Base-by-base conservation (phyloP, 2,113 vertebrate genomes). In the Axis porcinus region DNA sequence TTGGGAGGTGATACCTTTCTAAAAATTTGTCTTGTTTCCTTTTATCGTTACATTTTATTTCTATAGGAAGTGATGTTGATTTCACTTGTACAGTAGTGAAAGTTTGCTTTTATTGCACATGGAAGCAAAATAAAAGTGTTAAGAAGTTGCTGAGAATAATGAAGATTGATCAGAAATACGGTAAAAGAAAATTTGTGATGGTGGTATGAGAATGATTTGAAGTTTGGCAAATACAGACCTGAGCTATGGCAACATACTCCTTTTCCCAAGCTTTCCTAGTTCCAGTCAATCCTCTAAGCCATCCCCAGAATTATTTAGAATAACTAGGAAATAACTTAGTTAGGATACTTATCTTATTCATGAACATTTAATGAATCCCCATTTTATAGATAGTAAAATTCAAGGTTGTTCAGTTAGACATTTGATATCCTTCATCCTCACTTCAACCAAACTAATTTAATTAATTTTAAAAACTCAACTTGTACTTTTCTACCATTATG, bases 21-120 rank as follows among this genome's bases (percentile, higher is more conserved):
- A 27, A 76, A 43, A 76, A 45, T 47, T 47, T 79, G 43, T 79
- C 43, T 79, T 79, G 28, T 89, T 95, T 57, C 58, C 40, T 85
- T 93, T 92, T 85, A 89, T 70, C 30, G 19, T 85, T 93, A 55
- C 4, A 64, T 84, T 97, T 86, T 95, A 82, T 97, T 97, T 95
- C 70, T 93, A 7, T 90, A 81, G 28, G 21, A 93, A 47, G 28
- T 74, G 33, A 86, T 54, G 81, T 4, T 52, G 27, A 89, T 86
- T 90, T 85, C 28, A 85, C 50, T 70, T 94, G 60, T 16, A 81
- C 7, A 86, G 25, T 54, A 58, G 23, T 90, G 21, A 93, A 93
- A 93, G 6, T 87, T 87, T 54, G 54, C 45, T 91, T 91, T 94
- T 96, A 21, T 62, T 91, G 45, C 58, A 62, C 60, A 91, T 74